These are phyloP conservation scores for Psilopsiagon aymara DNA, from an alignment of 2,113 vertebrate genomes.

Conservation along the genomic window DNA sequence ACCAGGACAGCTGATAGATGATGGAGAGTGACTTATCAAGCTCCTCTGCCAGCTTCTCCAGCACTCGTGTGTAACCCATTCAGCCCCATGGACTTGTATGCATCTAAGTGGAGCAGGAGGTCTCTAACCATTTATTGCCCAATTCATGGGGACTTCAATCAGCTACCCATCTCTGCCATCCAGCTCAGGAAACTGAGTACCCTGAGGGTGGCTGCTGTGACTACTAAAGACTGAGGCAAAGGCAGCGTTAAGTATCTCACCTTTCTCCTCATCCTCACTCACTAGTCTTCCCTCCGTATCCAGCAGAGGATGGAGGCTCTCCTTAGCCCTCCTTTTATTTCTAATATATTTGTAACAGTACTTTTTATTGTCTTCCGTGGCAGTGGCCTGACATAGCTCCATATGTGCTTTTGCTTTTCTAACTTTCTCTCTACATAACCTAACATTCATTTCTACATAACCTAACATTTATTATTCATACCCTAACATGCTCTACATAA, in stretches of 20 bases:
- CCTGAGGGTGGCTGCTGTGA: background rate
- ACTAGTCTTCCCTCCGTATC: background rate
- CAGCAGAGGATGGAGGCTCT: background rate
- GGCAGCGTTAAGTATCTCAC: background rate
- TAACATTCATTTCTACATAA: background rate
- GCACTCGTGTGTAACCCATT: background rate
- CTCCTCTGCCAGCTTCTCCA: background rate
- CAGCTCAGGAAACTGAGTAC: background rate
- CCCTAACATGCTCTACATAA: background rate
- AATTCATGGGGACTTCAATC: background rate
- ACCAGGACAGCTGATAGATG: background rate
- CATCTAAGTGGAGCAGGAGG: background rate
- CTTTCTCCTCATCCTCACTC: background rate
- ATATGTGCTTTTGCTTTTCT: background rate
- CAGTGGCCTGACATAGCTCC: background rate
- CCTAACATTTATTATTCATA: background rate
- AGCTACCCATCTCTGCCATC: background rate
- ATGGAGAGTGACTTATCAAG: background rate
- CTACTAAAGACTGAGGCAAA: background rate
- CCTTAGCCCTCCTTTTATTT: background rate
- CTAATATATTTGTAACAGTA: background rate
- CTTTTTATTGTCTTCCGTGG: background rate
- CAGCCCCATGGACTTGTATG: background rate
- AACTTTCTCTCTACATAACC: background rate
- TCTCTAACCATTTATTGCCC: background rate